Base-by-base conservation (phyloP, 92 coral and sea anemone genomes). In the Umimayanthus kanabou region DNA sequence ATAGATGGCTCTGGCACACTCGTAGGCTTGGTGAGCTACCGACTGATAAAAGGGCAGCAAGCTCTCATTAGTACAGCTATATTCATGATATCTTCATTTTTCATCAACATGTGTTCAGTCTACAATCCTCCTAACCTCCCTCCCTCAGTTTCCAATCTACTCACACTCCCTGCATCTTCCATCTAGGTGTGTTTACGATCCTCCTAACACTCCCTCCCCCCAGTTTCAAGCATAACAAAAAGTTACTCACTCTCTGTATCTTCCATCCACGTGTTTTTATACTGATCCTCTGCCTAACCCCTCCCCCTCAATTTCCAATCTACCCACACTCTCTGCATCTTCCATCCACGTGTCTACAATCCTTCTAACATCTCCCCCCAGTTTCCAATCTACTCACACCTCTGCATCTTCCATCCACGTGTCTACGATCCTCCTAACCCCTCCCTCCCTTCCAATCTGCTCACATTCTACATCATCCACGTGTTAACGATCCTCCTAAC, bases 321-420 rank as follows among this genome's bases (percentile, higher is more conserved):
- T 2, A 91, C 99, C 93, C 81, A 97, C 99, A 87, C 98, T 95
- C 18, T 97, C 93, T 47, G 99, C 97, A 75, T 97, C 99, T 23
- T 97, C 99, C 96, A 97, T 92, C 99, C 99, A 97, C 1, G 99
- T 97, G 89, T 97, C n/a, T n/a, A n/a, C n/a, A n/a, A n/a, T n/a
- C n/a, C n/a, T n/a, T n/a, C n/a, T n/a, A n/a, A n/a, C n/a, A n/a
- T n/a, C 49, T 45, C 49, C 49, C 49, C 6, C 49, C 9, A 55
- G 20, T 10, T 55, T 55, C 64, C 64, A 55, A 55, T 55, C 64
- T 55, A 4, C 6, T 45, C 9, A 45, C 64, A n/a, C 0, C 64
- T 15, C 64, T 15, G 20, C 64, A 55, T 55, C 64, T 55, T 55
- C 64, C 64, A 11, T 11, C 15, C 64, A 55, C 15, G 11, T 55